These are phyloP conservation scores for Polyommatus iphigenia DNA, from an alignment of 2,888 invertebrate species.

Conservation along the genomic window DNA sequence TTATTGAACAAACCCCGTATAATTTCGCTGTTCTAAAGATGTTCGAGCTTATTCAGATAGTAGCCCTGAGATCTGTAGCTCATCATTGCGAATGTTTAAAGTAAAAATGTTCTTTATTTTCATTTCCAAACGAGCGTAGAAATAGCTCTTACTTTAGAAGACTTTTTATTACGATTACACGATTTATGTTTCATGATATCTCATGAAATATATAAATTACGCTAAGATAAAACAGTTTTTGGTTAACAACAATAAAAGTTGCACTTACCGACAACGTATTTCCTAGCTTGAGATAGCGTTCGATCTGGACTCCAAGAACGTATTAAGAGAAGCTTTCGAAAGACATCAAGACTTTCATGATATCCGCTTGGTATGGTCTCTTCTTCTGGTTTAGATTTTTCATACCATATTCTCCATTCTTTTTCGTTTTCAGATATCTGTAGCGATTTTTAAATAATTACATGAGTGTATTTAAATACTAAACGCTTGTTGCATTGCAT, in stretches of 20 bases:
- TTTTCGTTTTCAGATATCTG: conserved; percentile 91
- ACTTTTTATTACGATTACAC: too few species aligned
- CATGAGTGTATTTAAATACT: neutral
- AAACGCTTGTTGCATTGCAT: neutral
- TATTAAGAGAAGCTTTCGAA: conserved; percentile 91
- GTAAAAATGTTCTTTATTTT: too few species aligned
- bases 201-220: too few species aligned
- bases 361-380: conserved; percentile 95
- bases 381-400: conserved; percentile 95
- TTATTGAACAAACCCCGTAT: too few species aligned
- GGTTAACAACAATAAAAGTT: neutral
- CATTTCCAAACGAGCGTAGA: too few species aligned
- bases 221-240: neutral
- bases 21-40: too few species aligned
- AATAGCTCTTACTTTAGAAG: too few species aligned
- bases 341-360: conserved; percentile 91
- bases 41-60: too few species aligned
- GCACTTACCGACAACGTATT: conserved; percentile 88
- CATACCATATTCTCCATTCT: conserved; percentile 95
- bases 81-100: too few species aligned
- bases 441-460: conserved; percentile 6
- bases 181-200: too few species aligned
- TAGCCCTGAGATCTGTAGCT: too few species aligned
- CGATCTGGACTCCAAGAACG: conserved; percentile 97
- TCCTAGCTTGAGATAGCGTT: conserved; percentile 94